Evolutionary conservation across 2,888 invertebrate species (phyloP).

Genomic region (Andricus quercusramuli): DNA sequence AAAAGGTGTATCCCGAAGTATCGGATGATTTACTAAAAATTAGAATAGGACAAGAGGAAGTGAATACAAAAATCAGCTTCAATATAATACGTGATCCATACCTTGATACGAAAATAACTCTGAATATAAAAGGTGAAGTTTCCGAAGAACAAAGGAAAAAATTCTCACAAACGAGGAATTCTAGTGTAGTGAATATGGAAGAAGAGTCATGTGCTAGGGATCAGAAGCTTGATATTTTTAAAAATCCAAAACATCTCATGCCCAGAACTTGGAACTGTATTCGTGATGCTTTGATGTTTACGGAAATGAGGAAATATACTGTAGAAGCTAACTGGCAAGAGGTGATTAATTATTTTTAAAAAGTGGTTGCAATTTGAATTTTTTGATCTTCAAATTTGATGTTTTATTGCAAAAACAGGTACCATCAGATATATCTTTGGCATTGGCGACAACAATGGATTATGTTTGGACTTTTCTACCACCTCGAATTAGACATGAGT

Average conservation of each 20-base stretch:
- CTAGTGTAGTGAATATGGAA: constrained; percentile 53
- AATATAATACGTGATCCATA: constrained; percentile 71
- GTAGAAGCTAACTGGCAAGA: constrained; percentile 41
- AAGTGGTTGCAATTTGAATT: not conserved
- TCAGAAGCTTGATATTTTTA: constrained; percentile 59
- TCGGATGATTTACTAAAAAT: constrained; percentile 54
- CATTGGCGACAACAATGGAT: not conserved
- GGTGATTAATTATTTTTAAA: not conserved
- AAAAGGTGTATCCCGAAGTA: constrained; percentile 63
- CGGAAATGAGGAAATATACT: constrained; percentile 73
- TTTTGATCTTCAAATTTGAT: not conserved
- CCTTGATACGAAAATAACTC: constrained; percentile 64
- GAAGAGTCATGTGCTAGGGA: constrained; percentile 59
- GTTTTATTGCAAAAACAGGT: not conserved
- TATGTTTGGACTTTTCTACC: not conserved
- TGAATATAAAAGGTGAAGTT: constrained; percentile 70
- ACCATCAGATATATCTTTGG: not conserved
- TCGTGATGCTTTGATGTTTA: constrained; percentile 59
- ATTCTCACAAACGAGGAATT: not conserved
- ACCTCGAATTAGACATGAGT: not conserved
- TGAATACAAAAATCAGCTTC: constrained; percentile 67
- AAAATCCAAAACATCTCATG: constrained; percentile 59
- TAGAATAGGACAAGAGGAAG: constrained; percentile 62
- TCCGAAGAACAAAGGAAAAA: constrained; percentile 71
- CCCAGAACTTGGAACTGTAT: constrained; percentile 66